Conservation (phyloP, 2,113 vertebrate species). For the Paralichthys olivaceus region DNA sequence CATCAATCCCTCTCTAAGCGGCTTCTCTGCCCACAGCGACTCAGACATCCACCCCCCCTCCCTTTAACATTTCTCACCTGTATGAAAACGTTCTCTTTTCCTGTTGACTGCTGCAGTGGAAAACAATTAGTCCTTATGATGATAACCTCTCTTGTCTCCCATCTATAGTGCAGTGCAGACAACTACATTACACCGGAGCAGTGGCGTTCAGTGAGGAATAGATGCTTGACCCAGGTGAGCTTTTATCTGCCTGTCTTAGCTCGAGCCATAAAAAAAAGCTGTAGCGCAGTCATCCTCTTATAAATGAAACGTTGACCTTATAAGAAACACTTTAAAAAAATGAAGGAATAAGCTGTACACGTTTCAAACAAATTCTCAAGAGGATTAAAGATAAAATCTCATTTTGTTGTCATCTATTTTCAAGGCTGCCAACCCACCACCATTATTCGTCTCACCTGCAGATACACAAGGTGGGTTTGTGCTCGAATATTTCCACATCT, state of each 20-base stretch:
- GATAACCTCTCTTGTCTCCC: conserved; percentile 29
- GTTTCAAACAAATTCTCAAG: not conserved
- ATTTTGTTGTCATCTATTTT: conserved; percentile 1
- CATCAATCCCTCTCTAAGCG: conserved; percentile 6
- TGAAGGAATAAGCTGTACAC: not conserved
- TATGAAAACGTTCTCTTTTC: not conserved
- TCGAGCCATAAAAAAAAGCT: not conserved
- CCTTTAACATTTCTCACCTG: not conserved
- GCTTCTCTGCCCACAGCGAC: not conserved
- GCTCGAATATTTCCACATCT: not conserved
- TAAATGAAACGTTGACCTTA: not conserved
- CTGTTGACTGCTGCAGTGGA: conserved; percentile 4
- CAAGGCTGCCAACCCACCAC: conserved; percentile 38
- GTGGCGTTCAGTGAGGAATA: conserved; percentile 62
- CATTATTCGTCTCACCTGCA: not conserved
- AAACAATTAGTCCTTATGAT: not conserved
- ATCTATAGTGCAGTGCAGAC: conserved; percentile 54
- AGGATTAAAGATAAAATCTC: not conserved
- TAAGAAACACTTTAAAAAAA: not conserved
- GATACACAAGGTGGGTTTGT: conserved; percentile 52
- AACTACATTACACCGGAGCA: conserved; percentile 77
- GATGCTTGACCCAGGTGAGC: conserved; percentile 56
- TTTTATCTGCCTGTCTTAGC: conserved; percentile 1
- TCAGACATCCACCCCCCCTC: not conserved
- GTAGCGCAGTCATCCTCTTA: not conserved